A percentile compares a stretch with the other conserved stretches of the same genome.
Evolutionary conservation across 2,797 vertebrate genomes (phyloP).

Genomic region (Halcyon smyrnensis): DNA sequence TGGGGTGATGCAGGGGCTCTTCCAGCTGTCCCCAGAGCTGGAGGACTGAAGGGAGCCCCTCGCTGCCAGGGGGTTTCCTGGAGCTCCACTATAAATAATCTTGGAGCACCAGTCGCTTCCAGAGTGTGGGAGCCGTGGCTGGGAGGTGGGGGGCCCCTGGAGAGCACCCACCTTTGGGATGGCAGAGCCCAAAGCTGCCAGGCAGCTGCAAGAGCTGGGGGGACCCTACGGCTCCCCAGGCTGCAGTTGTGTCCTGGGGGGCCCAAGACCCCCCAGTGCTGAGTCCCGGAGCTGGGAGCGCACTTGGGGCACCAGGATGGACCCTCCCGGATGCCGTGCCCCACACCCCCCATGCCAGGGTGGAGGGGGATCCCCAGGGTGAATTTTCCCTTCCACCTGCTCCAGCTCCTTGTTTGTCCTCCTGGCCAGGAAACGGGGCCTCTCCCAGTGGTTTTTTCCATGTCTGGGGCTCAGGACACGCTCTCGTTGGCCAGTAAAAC

Average conservation of each 20-base stretch:
- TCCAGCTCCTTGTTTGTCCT: background rate
- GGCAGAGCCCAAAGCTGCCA: background rate
- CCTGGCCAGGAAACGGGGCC: background rate
- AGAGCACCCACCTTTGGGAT: background rate
- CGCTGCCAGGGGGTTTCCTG: background rate
- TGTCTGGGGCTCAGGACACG: accelerated
- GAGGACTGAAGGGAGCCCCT: accelerated
- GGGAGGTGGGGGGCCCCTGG: accelerated
- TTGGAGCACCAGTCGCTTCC: accelerated
- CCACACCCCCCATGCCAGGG: accelerated
- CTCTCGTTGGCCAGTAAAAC: background rate
- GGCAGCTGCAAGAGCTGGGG: too few species aligned
- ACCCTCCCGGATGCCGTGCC: accelerated
- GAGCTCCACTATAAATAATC: background rate
- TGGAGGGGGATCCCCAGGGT: background rate
- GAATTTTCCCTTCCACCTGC: background rate
- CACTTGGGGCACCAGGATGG: accelerated
- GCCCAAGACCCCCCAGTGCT: accelerated
- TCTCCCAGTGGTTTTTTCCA: background rate
- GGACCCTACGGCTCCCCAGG: accelerated
- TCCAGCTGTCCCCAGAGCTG: accelerated
- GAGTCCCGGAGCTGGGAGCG: background rate
- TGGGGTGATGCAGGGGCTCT: accelerated
- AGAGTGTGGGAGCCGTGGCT: accelerated
- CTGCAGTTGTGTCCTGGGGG: accelerated